Evolutionary conservation across 2,113 vertebrate genomes (phyloP), one percentile per base, ranked within the genome.

Genomic region (Chamaea fasciata): DNA sequence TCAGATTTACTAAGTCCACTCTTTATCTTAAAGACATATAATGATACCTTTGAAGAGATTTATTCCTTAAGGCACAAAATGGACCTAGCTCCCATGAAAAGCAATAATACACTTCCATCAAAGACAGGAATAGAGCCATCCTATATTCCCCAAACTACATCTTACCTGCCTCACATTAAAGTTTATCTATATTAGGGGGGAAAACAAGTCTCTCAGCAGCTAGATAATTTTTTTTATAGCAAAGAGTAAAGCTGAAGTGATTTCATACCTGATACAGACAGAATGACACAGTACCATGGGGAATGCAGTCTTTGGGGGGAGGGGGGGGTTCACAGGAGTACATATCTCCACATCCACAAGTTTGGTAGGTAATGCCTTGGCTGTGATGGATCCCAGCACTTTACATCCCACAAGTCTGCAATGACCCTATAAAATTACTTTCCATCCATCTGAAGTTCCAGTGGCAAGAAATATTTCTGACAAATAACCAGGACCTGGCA

Each of bases 401-500:
- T 89, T 7, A 28, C 9, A 85, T 65, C 71, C 68, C 56, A 81
- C 50, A 65, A 63, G 26, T 55, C 87, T 83, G 62, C 91, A 53
- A 65, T 70, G 62, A 92, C 56, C 64, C 75, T 63, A 57, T 62
- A 91, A 90, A 92, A 92, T 87, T 74, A 69, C 49, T 85, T 76
- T 57, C 46, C 70, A 91, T 80, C 56, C 12, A 9, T 89, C 90
- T 92, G n/a, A 83, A 94, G 47, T 87, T 88, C 83, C 68, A 75
- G 23, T 42, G 71, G 65, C 53, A 92, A 90, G 92, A 95, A 95
- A 93, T 65, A 92, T 84, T 86, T 80, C 87, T 83, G 75, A 85
- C 50, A 73, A 79, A 92, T 57, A 94, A 95, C 47, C n/a, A 89
- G 90, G 55, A 49, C 60, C 95, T 91, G 85, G 92, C 84, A 96